Conservation (phyloP, 2,113 vertebrate genomes). For the Scopus umbretta region DNA sequence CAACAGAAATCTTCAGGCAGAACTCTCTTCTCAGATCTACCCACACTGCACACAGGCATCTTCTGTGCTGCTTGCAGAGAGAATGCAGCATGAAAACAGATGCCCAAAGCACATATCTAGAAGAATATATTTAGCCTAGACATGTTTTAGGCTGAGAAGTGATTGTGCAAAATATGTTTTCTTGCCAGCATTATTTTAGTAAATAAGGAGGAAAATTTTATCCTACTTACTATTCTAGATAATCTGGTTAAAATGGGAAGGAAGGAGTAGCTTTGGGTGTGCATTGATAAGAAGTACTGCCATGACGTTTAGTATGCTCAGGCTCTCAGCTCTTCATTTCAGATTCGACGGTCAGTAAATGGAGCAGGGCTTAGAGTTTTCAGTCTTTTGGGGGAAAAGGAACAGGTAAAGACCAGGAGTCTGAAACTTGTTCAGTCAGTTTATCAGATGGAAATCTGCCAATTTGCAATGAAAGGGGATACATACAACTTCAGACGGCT, state of each 20-base stretch:
- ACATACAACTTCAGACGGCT: background rate
- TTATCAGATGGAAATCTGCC: background rate
- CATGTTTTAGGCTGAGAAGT: background rate
- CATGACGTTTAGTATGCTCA: background rate
- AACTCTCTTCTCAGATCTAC: constrained; percentile 4
- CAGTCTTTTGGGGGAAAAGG: background rate
- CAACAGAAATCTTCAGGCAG: constrained; percentile 32
- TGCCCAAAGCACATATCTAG: background rate
- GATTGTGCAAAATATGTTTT: background rate
- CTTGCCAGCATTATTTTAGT: background rate
- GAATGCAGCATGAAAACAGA: constrained; percentile 23
- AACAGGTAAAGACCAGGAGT: background rate
- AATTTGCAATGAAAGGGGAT: background rate
- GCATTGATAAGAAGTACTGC: background rate
- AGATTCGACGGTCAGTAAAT: fast-evolving
- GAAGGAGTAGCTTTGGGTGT: background rate
- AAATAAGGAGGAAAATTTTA: background rate
- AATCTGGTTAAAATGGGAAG: background rate
- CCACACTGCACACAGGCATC: background rate
- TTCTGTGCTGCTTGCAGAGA: background rate
- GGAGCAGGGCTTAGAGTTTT: background rate
- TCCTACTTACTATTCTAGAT: background rate
- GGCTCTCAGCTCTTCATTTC: background rate
- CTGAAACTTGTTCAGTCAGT: background rate
- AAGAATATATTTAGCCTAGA: constrained; percentile 38